Base-by-base conservation (phyloP, 1,140 invertebrate genomes). In the Hylyphantes graminicola region DNA sequence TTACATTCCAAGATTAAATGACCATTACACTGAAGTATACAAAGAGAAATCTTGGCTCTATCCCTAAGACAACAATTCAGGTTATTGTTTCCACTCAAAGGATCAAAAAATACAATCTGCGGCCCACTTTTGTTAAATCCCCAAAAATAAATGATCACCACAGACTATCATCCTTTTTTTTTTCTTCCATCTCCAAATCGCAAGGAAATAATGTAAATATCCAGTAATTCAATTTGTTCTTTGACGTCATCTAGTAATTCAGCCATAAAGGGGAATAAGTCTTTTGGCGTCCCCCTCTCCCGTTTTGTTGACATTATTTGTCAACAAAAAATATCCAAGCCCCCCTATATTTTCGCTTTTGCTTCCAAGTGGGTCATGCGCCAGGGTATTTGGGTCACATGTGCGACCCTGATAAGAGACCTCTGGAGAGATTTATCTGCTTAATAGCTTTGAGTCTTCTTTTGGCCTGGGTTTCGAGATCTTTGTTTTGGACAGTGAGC, bases 221-320 rank as follows among this genome's bases (percentile, higher is more conserved):
- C 70, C 68, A 35, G 61, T 83, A 83, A 83, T 83, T 83, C 70
- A 83, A 83, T 83, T 83, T 83, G 55, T 68, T 81, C 13, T 35
- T 83, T 75, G 80, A 83, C 68, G 80, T 83, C 72, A 74, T 67
- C 57, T 54, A 53, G 75, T 70, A 83, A 83, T 83, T 83, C 80
- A 75, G 65, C 80, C 80, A 74, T 74, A 75, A 83, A 63, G 70
- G 50, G 54, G 67, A 83, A 83, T 83, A 67, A 65, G 51, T 67
- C 70, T 68, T 75, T 74, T 83, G 73, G 59, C 57, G 54, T 72
- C 21, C 10, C 63, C 51, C 72, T 53, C 68, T 74, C 80, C 75
- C 68, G 80, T 83, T 83, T 65, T 83, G 80, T 83, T 83, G 80
- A 83, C 80, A 75, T 83, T 83, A 83, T 83, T 83, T 83, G 80